A percentile compares a stretch with the other conserved stretches of the same genome.
Evolutionary conservation across 2,888 invertebrate genomes (phyloP).

Genomic region (Crocallis elinguaria): DNA sequence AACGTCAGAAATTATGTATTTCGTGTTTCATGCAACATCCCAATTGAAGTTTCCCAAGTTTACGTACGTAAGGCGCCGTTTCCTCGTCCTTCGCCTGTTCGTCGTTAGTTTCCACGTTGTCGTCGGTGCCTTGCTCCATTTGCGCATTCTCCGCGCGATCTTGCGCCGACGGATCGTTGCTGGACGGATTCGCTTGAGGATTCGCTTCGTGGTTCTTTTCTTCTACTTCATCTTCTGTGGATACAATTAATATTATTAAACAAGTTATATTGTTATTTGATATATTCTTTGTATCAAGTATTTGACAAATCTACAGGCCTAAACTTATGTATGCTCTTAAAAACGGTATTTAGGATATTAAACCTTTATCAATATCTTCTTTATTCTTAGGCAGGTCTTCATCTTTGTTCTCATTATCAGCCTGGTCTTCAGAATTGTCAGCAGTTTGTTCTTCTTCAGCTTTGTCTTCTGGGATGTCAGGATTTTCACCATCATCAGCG

Average conservation of each 20-base stretch:
- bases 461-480: conserved; percentile 52
- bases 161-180: conserved; percentile 75
- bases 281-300: too few relatives aligned
- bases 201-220: conserved; percentile 76
- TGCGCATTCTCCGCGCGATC: conserved; percentile 80
- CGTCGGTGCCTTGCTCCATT: conserved; percentile 73
- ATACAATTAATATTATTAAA: too few relatives aligned
- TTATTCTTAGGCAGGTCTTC: conserved; percentile 73
- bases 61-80: conserved; percentile 70
- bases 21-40: too few relatives aligned
- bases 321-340: too few relatives aligned
- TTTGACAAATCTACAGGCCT: too few relatives aligned
- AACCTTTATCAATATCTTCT: conserved; percentile 52
- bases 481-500: conserved; percentile 24
- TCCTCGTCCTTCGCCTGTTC: conserved; percentile 76
- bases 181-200: conserved; percentile 80
- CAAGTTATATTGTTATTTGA: too few relatives aligned
- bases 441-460: conserved; percentile 5
- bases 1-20: too few relatives aligned
- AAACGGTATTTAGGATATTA: too few relatives aligned
- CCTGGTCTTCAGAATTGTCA: conserved; percentile 32
- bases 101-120: conserved; percentile 79
- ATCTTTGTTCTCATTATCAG: conserved; percentile 42
- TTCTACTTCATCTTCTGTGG: conserved; percentile 70
- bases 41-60: not conserved